phyloP scores from a whole-genome alignment of 1,140 invertebrate genomes.

The Euwallacea similis region DNA sequence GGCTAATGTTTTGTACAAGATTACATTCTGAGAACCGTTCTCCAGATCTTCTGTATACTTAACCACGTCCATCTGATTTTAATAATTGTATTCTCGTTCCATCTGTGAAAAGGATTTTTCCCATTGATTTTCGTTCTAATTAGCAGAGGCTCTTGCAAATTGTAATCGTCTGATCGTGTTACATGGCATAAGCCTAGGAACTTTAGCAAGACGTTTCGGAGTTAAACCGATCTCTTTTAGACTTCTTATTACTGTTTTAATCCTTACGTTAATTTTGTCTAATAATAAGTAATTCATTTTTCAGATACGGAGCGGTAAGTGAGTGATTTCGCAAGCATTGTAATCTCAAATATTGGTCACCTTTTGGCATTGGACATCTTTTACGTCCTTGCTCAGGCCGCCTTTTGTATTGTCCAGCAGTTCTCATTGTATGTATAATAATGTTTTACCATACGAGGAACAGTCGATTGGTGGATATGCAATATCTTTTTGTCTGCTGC shows the following conservation, averaged over 20 bases:
- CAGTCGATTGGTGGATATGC: conserved; percentile 24
- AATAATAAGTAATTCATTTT: conserved; percentile 19
- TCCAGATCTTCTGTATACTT: conserved; percentile 43
- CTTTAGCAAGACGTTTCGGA: too few relatives aligned
- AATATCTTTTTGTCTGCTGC: conserved; percentile 14
- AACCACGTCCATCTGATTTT: conserved; percentile 26
- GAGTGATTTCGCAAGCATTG: conserved; percentile 25
- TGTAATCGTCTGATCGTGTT: too few relatives aligned
- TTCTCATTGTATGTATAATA: conserved; percentile 34
- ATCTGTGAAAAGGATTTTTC: conserved; percentile 25
- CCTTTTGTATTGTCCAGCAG: conserved; percentile 27
- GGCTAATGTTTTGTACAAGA: conserved; percentile 40
- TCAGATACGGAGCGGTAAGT: conserved; percentile 21
- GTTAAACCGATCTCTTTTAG: neutral
- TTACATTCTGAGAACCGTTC: conserved; percentile 44
- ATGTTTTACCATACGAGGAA: conserved; percentile 31
- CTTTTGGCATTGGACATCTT: conserved; percentile 26
- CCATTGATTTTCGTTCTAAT: conserved; percentile 14
- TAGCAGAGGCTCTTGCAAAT: too few relatives aligned
- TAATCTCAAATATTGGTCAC: neutral
- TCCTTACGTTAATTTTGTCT: conserved; percentile 2
- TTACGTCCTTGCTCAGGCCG: conserved; percentile 31
- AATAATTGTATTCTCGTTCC: conserved; percentile 29
- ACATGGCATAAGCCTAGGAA: too few relatives aligned
- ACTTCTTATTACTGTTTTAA: conserved; percentile 16